These are phyloP conservation scores for Metopolophium dirhodum DNA, from an alignment of 1,140 invertebrate species.

Conservation along the genomic window DNA sequence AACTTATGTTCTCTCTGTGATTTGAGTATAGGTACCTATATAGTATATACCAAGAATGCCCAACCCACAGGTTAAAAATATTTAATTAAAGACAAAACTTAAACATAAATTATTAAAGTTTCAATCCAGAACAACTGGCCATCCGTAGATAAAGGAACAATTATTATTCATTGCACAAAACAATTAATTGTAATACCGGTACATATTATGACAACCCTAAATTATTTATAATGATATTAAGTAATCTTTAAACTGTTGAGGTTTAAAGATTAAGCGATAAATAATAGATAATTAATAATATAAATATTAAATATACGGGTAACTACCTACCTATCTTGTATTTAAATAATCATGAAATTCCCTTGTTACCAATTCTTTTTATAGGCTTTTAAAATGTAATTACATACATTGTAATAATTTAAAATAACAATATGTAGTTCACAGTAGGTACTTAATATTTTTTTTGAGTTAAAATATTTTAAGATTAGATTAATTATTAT, in stretches of 20 bases:
- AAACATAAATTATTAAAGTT: no score
- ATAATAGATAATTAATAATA: slow-evolving; percentile 45
- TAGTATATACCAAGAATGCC: no score
- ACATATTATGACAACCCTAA: neutral
- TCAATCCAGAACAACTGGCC: no score
- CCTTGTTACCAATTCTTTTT: neutral
- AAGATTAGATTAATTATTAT: neutral
- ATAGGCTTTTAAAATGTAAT: neutral
- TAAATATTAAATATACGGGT: slow-evolving; percentile 33
- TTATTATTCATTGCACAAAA: no score
- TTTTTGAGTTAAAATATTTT: neutral
- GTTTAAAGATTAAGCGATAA: slow-evolving; percentile 2
- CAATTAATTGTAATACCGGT: neutral
- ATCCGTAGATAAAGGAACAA: no score
- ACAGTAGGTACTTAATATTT: neutral
- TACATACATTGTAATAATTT: neutral
- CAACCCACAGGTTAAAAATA: no score
- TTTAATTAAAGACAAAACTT: no score
- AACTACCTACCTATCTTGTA: neutral
- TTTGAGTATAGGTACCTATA: no score
- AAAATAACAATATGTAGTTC: neutral
- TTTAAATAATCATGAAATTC: slow-evolving; percentile 1
- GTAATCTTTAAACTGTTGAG: slow-evolving; percentile 15
- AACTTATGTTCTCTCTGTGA: no score
- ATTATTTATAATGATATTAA: slow-evolving; percentile 34